These are phyloP conservation scores for Pyrocoelia pectoralis DNA, from an alignment of 2,888 invertebrate genomes.

Conservation along the genomic window DNA sequence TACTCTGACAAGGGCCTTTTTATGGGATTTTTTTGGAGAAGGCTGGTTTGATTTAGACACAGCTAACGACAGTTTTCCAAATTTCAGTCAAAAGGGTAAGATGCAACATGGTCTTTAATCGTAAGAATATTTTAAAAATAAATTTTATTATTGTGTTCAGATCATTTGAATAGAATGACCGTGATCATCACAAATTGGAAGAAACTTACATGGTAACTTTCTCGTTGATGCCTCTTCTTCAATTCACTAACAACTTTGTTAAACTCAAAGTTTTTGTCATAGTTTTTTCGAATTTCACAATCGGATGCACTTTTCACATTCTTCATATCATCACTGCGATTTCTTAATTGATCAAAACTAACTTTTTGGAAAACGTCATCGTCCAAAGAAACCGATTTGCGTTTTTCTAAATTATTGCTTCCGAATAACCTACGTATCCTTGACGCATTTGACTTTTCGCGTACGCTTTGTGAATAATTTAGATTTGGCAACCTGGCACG, in stretches of 20 bases:
- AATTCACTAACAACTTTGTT: not conserved
- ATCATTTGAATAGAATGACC: too few species aligned
- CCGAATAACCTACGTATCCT: not conserved
- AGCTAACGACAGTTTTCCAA: too few species aligned
- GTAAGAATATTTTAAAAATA: too few species aligned
- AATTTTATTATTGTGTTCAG: too few species aligned
- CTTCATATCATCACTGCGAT: not conserved
- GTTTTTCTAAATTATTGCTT: constrained; percentile 25
- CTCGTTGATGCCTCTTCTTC: not conserved
- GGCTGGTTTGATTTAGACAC: too few species aligned
- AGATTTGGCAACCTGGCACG: constrained; percentile 15
- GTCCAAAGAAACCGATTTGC: constrained; percentile 30
- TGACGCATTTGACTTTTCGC: constrained; percentile 10
- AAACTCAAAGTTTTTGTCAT: not conserved
- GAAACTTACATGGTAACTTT: not conserved
- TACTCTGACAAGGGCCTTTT: too few species aligned
- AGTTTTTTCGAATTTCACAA: constrained; percentile 13
- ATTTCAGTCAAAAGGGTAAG: too few species aligned
- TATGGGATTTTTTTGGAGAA: too few species aligned
- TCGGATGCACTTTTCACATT: constrained; percentile 16
- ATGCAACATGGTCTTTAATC: too few species aligned
- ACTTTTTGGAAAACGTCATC: constrained; percentile 15
- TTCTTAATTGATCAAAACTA: not conserved
- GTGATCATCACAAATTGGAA: too few species aligned
- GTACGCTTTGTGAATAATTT: constrained; percentile 11